Evolutionary conservation across 2,113 vertebrate species (phyloP), one percentile per base, ranked within the genome.

Genomic region (Numenius arquata): DNA sequence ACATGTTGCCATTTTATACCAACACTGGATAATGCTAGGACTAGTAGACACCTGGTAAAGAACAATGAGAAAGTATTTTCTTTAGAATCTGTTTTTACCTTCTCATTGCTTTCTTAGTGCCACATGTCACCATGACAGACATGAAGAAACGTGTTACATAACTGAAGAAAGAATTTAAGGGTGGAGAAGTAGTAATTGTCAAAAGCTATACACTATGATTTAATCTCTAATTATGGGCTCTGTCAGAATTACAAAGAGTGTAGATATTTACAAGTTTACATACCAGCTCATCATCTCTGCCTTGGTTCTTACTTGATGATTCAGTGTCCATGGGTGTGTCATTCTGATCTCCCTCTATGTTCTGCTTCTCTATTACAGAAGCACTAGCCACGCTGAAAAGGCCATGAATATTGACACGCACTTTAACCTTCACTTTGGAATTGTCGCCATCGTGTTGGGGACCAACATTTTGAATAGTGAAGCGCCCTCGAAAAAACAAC

Each of bases 361-460:
- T 99, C 92, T 98, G 99, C 97, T 98, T 99, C 95, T 99, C 99
- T 27, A 99, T 98, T 76, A 99, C 88, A 26, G 99, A 99, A 4
- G 99, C 99, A 19, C 92, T 98, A 71, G 99, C 99, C 95, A 99
- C 99, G 2, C 98, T 99, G 98, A 99, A 99, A 95, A 99, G 98
- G 56, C 99, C 99, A 4, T 99, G 99, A 78, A 99, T 97, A 19
- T 99, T 99, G 72, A 99, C 98, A 0, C 99, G 99, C 86, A 99
- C 99, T 97, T 99, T 99, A 67, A 99, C 99, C 91, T 99, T 99
- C 73, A 99, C 99, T 97, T 99, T 99, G 53, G 99, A 99, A 94
- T 98, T 99, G 93, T 99, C 99, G 2, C 99, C 99, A 40, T 99
- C 99, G 2, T 98, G 98, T 62, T 99, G 99, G 18, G 99, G 98